A percentile compares a stretch with the other conserved stretches of the same genome.
Conservation (phyloP, 2,888 invertebrate genomes). For the Cecidostiba fungosa region DNA sequence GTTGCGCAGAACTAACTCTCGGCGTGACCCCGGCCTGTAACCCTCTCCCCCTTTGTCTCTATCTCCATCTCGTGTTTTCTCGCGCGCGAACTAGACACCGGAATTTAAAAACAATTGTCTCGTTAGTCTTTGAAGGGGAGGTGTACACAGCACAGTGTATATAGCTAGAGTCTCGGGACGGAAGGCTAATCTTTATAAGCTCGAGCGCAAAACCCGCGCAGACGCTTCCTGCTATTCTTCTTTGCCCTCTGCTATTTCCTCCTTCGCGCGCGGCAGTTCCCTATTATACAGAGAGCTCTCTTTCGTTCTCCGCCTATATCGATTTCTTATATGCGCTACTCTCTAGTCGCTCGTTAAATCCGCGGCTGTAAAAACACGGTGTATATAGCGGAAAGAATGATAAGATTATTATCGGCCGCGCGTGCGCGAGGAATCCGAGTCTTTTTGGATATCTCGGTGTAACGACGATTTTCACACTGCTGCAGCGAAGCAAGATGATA, state of each 20-base stretch:
- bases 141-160: too few relatives aligned
- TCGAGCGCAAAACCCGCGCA: slow-evolving; percentile 17
- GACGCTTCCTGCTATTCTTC: slow-evolving; percentile 60
- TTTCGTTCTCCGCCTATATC: slow-evolving; percentile 49
- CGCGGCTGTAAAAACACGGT: background rate
- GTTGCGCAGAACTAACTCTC: background rate
- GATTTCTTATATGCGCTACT: slow-evolving; percentile 40
- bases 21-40: background rate
- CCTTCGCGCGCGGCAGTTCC: background rate
- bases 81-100: background rate
- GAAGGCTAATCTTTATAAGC: slow-evolving; percentile 57
- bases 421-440: background rate
- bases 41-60: slow-evolving; percentile 51
- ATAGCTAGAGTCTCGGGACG: background rate
- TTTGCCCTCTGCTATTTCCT: slow-evolving; percentile 28
- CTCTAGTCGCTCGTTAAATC: slow-evolving; percentile 35
- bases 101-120: slow-evolving; percentile 60
- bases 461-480: slow-evolving; percentile 24
- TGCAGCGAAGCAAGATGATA: background rate
- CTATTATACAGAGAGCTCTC: slow-evolving; percentile 3
- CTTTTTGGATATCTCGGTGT: background rate
- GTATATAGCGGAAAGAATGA: slow-evolving; percentile 49
- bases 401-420: slow-evolving; percentile 42
- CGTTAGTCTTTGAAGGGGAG: slow-evolving; percentile 34
- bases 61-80: slow-evolving; percentile 10